Conservation (phyloP, 2,888 invertebrate species). For the Melipona beecheii region DNA sequence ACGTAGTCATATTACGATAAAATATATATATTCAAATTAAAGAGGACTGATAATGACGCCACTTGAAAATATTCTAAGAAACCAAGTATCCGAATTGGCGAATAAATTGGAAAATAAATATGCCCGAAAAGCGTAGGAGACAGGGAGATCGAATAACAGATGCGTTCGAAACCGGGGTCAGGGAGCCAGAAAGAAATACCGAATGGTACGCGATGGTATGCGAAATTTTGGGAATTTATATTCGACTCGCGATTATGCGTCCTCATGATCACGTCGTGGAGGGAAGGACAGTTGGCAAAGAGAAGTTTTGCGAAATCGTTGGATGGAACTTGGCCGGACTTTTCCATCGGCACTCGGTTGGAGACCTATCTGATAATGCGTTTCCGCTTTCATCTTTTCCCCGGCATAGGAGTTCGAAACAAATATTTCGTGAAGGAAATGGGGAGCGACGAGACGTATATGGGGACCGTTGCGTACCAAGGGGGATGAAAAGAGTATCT, state of each 20-base stretch:
- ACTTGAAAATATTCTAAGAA: conserved; percentile 27
- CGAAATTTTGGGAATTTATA: conserved; percentile 57
- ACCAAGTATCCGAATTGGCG: neutral
- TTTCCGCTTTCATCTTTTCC: neutral
- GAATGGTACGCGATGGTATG: conserved; percentile 3
- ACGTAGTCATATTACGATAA: no score
- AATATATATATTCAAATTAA: no score
- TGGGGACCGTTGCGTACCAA: neutral
- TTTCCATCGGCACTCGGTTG: neutral
- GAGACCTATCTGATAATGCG: conserved; percentile 34
- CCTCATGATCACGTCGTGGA: conserved; percentile 65
- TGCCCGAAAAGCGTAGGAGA: neutral
- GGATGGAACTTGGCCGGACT: conserved; percentile 19
- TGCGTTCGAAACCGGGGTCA: conserved; percentile 17
- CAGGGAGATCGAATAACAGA: conserved; percentile 41
- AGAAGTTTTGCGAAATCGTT: conserved; percentile 56
- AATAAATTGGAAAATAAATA: neutral
- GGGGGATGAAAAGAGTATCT: neutral
- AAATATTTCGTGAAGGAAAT: conserved; percentile 25
- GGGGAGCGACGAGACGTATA: conserved; percentile 33
- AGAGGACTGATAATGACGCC: neutral
- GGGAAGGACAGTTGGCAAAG: conserved; percentile 9
- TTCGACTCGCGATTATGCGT: conserved; percentile 63
- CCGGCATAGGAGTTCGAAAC: conserved; percentile 28
- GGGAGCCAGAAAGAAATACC: conserved; percentile 31